Conservation (phyloP, 2,113 vertebrate species). For the Serilophus lunatus region DNA sequence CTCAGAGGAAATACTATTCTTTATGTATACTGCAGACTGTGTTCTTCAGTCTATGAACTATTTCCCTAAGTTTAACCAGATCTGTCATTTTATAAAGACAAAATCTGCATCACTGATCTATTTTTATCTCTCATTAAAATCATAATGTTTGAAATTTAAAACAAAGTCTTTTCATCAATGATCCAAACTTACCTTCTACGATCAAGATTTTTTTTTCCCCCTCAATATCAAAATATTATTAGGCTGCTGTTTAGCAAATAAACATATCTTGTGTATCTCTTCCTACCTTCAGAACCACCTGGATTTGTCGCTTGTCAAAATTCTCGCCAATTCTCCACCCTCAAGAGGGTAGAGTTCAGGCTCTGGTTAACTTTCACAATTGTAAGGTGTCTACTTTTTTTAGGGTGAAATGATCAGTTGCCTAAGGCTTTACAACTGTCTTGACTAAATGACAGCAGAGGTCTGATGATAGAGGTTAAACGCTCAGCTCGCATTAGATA, state of each 20-base stretch:
- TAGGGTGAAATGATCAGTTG: neutral
- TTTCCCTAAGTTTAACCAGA: neutral
- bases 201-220: neutral
- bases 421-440: neutral
- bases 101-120: neutral
- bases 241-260: neutral
- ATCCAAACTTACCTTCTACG: neutral
- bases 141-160: neutral
- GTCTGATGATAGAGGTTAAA: neutral
- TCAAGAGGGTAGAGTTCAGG: accelerated
- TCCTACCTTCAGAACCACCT: neutral
- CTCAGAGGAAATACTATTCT: neutral
- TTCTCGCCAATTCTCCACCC: neutral
- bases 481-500: neutral
- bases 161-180: neutral
- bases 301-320: neutral
- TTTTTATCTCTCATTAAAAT: neutral
- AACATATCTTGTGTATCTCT: neutral
- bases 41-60: neutral
- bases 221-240: neutral
- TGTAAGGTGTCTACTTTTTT: neutral
- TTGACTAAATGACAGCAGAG: neutral
- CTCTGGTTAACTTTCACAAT: neutral
- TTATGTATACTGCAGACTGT: neutral
- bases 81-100: neutral